A percentile compares a stretch with the other conserved stretches of the same genome.
phyloP scores from a whole-genome alignment of 2,888 invertebrate species.

The Synergus umbraculus region DNA sequence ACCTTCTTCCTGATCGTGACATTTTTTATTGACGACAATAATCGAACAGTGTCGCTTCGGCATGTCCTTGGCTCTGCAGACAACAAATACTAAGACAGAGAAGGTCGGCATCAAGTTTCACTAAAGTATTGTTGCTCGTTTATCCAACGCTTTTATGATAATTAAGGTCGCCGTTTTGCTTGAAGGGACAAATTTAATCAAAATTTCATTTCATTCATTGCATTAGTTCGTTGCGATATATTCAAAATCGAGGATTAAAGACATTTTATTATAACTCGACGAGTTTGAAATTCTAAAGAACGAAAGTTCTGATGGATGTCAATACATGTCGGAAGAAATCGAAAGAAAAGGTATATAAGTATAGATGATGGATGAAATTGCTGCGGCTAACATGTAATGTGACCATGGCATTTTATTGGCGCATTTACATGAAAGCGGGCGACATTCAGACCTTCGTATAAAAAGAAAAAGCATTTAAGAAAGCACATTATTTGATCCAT shows the following conservation, averaged over 20 bases:
- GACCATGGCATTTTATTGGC: constrained; percentile 34
- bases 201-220: neutral
- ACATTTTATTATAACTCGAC: too few relatives aligned
- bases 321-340: neutral
- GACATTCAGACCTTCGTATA: constrained; percentile 24
- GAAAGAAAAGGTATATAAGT: neutral
- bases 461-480: constrained; percentile 33
- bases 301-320: too few relatives aligned
- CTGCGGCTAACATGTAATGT: constrained; percentile 1
- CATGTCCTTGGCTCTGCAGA: constrained; percentile 43
- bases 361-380: constrained; percentile 14
- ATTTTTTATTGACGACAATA: constrained; percentile 53
- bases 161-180: constrained; percentile 34
- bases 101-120: constrained; percentile 39
- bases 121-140: constrained; percentile 36
- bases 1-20: constrained; percentile 53
- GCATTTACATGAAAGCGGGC: constrained; percentile 31
- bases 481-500: constrained; percentile 36
- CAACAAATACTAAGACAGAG: constrained; percentile 30
- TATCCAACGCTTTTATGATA: constrained; percentile 13
- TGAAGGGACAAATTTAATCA: constrained; percentile 1
- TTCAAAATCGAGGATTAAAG: too few relatives aligned
- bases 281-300: too few relatives aligned
- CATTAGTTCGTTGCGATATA: neutral
- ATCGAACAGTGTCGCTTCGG: constrained; percentile 52